Percentiles rank a stretch among this genome's conserved stretches.
These are phyloP conservation scores for Pungitius pungitius DNA, from an alignment of 2,113 vertebrate genomes.

Conservation along the genomic window DNA sequence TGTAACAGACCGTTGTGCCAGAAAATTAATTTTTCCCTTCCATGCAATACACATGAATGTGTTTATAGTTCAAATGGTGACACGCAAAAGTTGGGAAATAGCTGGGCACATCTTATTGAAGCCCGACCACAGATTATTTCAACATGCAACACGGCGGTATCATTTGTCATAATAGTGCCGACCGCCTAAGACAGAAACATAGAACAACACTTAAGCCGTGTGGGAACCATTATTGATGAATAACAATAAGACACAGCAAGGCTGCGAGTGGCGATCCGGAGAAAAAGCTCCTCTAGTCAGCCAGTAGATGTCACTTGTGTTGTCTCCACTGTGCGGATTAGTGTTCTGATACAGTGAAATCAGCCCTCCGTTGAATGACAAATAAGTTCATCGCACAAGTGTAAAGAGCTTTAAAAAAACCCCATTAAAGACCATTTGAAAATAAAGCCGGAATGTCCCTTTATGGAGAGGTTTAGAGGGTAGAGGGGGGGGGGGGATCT, in stretches of 20 bases:
- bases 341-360: neutral
- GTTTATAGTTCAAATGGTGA: constrained; percentile 64
- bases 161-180: constrained; percentile 52
- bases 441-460: neutral
- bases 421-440: neutral
- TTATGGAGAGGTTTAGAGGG: neutral
- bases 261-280: neutral
- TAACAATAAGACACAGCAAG: constrained; percentile 35
- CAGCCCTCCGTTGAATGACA: neutral
- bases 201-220: constrained; percentile 55
- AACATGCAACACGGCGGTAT: constrained; percentile 47
- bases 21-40: constrained; percentile 54
- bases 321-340: constrained; percentile 27
- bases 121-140: constrained; percentile 60
- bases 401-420: neutral
- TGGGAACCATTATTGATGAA: constrained; percentile 67
- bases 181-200: constrained; percentile 30
- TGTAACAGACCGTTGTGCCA: constrained; percentile 60
- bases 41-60: constrained; percentile 61
- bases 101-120: constrained; percentile 39
- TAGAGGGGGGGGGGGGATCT: neutral
- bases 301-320: constrained; percentile 81
- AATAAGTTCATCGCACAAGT: neutral
- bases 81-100: constrained; percentile 45
- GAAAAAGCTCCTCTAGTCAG: constrained; percentile 43